A percentile compares a stretch with the other conserved stretches of the same genome.
Evolutionary conservation across 2,113 vertebrate species (phyloP).

Genomic region (Grus americana): DNA sequence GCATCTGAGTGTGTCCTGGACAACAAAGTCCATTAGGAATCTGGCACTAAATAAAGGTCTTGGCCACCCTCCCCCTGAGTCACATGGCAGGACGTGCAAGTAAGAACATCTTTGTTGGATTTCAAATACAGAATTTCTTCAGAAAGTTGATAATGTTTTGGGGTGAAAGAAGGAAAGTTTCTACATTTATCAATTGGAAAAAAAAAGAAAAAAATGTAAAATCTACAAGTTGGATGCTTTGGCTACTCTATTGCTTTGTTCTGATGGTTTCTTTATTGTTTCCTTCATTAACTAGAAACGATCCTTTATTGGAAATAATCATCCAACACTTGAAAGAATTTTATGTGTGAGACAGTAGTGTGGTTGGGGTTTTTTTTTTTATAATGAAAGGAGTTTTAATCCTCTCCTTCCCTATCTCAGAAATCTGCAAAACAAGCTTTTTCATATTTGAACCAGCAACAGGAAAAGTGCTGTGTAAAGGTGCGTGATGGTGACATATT

Average conservation of each 20-base stretch:
- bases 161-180: neutral
- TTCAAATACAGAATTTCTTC: neutral
- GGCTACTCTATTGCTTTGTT: neutral
- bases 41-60: neutral
- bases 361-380: neutral
- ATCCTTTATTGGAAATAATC: neutral
- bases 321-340: neutral
- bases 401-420: neutral
- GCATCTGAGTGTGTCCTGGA: neutral
- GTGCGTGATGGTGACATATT: neutral
- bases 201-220: neutral
- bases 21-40: neutral
- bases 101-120: neutral
- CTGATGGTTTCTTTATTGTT: neutral
- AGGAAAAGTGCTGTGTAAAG: neutral
- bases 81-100: neutral
- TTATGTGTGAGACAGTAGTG: neutral
- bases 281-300: neutral
- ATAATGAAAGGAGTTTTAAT: neutral
- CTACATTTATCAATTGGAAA: neutral
- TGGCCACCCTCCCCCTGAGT: neutral
- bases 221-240: neutral
- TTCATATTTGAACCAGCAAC: neutral
- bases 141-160: neutral
- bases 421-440: neutral